Evolutionary conservation across 2,113 vertebrate genomes (phyloP).

Genomic region (Platysternon megacephalum): DNA sequence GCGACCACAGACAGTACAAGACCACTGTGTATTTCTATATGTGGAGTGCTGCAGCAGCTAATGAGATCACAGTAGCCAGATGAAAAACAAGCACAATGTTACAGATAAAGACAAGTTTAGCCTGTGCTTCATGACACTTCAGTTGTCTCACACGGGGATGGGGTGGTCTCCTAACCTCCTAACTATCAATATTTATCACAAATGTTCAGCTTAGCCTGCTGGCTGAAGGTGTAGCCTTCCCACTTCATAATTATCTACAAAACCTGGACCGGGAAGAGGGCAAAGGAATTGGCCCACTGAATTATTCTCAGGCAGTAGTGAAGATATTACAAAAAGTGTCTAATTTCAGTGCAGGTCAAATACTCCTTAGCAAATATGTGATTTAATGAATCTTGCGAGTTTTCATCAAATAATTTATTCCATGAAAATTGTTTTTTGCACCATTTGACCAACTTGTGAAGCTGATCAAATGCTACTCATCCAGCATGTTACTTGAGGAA

Average conservation of each 20-base stretch:
- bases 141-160: not conserved
- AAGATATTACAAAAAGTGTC: not conserved
- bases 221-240: not conserved
- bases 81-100: not conserved
- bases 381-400: not conserved
- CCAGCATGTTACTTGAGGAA: not conserved
- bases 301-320: not conserved
- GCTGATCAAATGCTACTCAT: conserved; percentile 3
- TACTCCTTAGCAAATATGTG: not conserved
- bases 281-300: not conserved
- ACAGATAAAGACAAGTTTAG: not conserved
- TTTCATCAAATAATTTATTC: not conserved
- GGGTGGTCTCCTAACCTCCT: not conserved
- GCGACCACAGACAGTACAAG: not conserved
- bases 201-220: not conserved
- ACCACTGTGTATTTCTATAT: not conserved
- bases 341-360: conserved; percentile 4
- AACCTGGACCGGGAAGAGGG: not conserved
- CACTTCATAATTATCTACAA: not conserved
- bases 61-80: not conserved
- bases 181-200: not conserved
- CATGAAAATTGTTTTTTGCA: not conserved
- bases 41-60: not conserved
- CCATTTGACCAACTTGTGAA: not conserved
- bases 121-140: not conserved